A percentile compares a stretch with the other conserved stretches of the same genome.
phyloP scores from a whole-genome alignment of 2,888 invertebrate genomes.

The Aleiodes leptofemur region DNA sequence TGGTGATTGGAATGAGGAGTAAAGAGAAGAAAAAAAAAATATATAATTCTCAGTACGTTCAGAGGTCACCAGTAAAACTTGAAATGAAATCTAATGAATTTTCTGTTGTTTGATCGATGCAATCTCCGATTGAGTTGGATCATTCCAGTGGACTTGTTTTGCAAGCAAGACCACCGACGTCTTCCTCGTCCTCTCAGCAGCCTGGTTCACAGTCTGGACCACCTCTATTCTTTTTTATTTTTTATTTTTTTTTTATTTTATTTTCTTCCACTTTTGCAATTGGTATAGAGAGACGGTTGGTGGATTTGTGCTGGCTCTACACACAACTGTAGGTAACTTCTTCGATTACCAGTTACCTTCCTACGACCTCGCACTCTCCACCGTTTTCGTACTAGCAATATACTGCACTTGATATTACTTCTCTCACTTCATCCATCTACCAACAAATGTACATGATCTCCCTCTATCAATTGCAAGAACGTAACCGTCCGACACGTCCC shows the following conservation, averaged over 20 bases:
- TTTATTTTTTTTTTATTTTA: no score
- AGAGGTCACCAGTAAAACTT: neutral
- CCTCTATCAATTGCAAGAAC: slow-evolving; percentile 63
- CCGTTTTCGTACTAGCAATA: slow-evolving; percentile 5
- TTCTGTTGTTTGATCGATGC: slow-evolving; percentile 13
- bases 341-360: slow-evolving; percentile 36
- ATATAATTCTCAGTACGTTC: slow-evolving; percentile 39
- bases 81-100: slow-evolving; percentile 12
- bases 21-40: neutral
- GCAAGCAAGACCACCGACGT: slow-evolving; percentile 49
- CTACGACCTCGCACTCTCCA: slow-evolving; percentile 24
- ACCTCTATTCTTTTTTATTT: neutral
- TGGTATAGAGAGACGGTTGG: slow-evolving; percentile 2
- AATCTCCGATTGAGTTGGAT: slow-evolving; percentile 15
- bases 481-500: slow-evolving; percentile 56
- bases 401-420: slow-evolving; percentile 24
- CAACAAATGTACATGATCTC: slow-evolving; percentile 9
- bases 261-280: slow-evolving; percentile 24
- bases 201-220: neutral
- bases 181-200: slow-evolving; percentile 41
- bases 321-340: slow-evolving; percentile 10
- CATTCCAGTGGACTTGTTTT: slow-evolving; percentile 4
- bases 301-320: neutral
- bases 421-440: slow-evolving; percentile 28
- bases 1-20: slow-evolving; percentile 43